phyloP scores from a whole-genome alignment of 2,797 vertebrate species.

The Knipowitschia caucasica region DNA sequence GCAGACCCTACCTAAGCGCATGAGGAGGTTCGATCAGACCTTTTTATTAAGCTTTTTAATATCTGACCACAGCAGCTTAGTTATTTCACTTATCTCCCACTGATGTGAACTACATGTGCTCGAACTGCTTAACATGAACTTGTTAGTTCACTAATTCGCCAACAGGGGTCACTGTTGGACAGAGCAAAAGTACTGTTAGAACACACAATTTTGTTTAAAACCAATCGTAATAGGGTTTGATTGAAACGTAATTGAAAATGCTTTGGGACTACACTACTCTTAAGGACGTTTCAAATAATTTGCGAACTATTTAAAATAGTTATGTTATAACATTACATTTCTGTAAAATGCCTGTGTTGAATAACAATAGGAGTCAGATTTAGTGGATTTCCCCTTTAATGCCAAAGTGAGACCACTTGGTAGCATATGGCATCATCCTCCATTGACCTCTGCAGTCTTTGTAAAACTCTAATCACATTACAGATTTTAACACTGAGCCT shows the following conservation, averaged over 20 bases:
- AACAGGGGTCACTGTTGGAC: conserved; percentile 51
- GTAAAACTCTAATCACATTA: conserved; percentile 58
- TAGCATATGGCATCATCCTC: conserved; percentile 55
- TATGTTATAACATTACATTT: background rate
- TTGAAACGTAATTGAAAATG: too few relatives aligned
- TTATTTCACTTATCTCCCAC: too few relatives aligned
- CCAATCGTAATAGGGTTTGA: background rate
- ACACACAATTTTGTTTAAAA: too few relatives aligned
- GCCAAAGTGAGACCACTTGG: conserved; percentile 54
- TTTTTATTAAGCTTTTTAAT: too few relatives aligned
- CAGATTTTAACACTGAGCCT: conserved; percentile 60
- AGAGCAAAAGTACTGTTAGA: conserved; percentile 7
- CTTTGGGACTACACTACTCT: too few relatives aligned
- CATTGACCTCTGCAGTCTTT: conserved; percentile 40
- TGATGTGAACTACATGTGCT: too few relatives aligned
- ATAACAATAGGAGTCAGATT: conserved; percentile 49
- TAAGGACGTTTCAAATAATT: too few relatives aligned
- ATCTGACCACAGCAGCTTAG: too few relatives aligned
- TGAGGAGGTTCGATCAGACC: too few relatives aligned
- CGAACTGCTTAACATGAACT: too few relatives aligned
- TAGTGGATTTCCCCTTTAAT: conserved; percentile 64
- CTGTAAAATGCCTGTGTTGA: conserved; percentile 11
- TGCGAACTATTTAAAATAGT: background rate
- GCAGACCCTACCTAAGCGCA: too few relatives aligned
- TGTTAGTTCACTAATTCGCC: conserved; percentile 5